These are phyloP conservation scores for Rhabdornis inornatus DNA, from an alignment of 2,113 vertebrate species.

Conservation along the genomic window DNA sequence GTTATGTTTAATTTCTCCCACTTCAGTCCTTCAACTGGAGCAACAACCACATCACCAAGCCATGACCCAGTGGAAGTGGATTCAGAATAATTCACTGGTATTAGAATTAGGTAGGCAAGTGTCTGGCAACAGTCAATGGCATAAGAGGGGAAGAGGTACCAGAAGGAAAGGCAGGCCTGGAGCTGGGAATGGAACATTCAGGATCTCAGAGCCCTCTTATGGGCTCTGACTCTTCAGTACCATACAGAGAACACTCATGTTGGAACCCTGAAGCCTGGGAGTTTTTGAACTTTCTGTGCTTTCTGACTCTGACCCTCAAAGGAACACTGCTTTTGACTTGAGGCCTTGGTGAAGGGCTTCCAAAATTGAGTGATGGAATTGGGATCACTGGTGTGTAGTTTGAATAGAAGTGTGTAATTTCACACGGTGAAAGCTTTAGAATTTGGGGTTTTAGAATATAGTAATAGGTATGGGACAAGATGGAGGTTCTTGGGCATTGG, in stretches of 20 bases:
- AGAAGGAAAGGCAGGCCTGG: not conserved
- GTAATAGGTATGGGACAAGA: too few species aligned
- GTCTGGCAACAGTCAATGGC: not conserved
- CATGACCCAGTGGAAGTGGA: fast-evolving
- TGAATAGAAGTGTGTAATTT: too few species aligned
- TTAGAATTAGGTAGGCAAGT: not conserved
- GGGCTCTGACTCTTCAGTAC: not conserved
- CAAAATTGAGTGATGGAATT: too few species aligned
- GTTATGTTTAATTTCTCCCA: not conserved
- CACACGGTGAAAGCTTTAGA: too few species aligned
- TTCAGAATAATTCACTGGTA: not conserved
- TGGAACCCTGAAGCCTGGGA: too few species aligned
- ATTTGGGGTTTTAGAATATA: too few species aligned
- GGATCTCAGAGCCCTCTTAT: not conserved
- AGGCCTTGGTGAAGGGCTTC: too few species aligned
- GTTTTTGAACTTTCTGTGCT: too few species aligned
- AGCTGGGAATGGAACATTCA: not conserved
- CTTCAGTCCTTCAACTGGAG: not conserved
- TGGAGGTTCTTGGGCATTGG: too few species aligned
- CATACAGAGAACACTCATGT: not conserved
- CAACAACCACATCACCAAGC: not conserved
- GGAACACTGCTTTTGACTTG: too few species aligned
- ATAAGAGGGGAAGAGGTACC: not conserved
- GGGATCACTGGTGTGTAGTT: too few species aligned
- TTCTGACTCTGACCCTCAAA: too few species aligned